Evolutionary conservation across 1,140 invertebrate species (phyloP), one percentile per base, ranked within the genome.

Genomic region (Drosophila burlai): DNA sequence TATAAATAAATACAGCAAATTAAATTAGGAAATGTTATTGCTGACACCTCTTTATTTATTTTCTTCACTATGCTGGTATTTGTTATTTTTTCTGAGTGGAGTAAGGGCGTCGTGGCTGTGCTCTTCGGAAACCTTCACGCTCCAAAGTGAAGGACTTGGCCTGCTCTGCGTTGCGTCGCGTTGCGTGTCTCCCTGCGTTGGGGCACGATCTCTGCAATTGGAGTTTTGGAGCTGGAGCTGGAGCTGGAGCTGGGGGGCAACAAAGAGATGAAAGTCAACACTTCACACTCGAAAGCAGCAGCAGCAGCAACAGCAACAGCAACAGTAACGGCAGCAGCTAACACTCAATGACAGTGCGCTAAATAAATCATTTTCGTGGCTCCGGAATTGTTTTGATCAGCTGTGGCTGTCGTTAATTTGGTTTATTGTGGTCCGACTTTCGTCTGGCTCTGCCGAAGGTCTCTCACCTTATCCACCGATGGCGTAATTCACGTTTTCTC

Each of bases 231-330:
- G 21, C n/a, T 55, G 43, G n/a, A 42, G 21, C n/a, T 55, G 43
- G n/a, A 42, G 21, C n/a, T 18, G 26, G 16, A 69, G 36, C 21
- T 52, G 66, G 68, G 52, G 54, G 71, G 54, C 55, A 74, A 43
- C 85, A 72, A 66, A 62, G 76, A 90, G 85, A 89, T 90, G 85
- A 89, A 89, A 89, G 85, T 89, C 85, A 90, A 89, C 85, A 89
- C 85, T 89, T 80, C 80, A 87, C 81, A 78, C 84, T 81, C 63
- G 60, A 72, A 55, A 46, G 49, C 63, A 52, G 58, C 57, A 49
- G 45, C 31, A 42, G 34, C 71, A 49, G 45, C 31, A 42, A 26
- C 71, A 46, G 42, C 63, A 52, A 52, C 50, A 42, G 49, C 18
- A 42, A 26, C 71, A 42, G 42, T 61, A 31, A 21, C 36, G 13